Evolutionary conservation across 2,888 invertebrate genomes (phyloP).

Genomic region (Leptinotarsa rubiginosa): DNA sequence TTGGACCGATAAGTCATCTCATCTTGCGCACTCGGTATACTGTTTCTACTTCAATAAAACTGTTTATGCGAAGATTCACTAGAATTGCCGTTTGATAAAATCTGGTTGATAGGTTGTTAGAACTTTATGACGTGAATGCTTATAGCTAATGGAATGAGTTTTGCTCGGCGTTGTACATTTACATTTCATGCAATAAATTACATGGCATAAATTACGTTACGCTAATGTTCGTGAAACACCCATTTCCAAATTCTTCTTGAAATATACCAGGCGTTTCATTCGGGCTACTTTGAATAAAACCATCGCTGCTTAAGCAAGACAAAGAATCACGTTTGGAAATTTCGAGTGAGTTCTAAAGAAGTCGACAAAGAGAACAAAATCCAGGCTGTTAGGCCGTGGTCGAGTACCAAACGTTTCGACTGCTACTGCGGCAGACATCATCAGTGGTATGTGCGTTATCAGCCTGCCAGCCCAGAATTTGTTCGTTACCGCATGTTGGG

Average conservation of each 20-base stretch:
- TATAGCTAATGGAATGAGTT: slow-evolving; percentile 19
- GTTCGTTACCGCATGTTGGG: no score
- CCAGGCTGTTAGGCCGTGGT: no score
- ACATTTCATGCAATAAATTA: slow-evolving; percentile 19
- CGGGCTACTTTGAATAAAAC: not conserved
- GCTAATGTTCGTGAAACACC: not conserved
- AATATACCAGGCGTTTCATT: slow-evolving; percentile 3
- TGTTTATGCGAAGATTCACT: slow-evolving; percentile 16
- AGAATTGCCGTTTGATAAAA: slow-evolving; percentile 12
- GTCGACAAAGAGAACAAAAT: no score
- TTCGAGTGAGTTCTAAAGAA: no score
- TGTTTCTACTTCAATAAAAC: not conserved
- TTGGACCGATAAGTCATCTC: no score
- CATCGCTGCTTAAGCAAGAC: not conserved
- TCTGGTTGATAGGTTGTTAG: slow-evolving; percentile 15
- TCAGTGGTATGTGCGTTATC: no score
- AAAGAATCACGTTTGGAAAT: not conserved
- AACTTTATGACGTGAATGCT: slow-evolving; percentile 18
- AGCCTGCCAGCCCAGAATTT: no score
- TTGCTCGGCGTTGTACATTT: slow-evolving; percentile 15
- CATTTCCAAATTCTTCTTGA: not conserved
- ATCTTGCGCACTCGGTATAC: not conserved
- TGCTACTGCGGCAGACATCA: no score
- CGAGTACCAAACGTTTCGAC: no score
- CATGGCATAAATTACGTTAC: slow-evolving; percentile 14